phyloP scores from a whole-genome alignment of 2,797 vertebrate species.

The Sciaenops ocellatus region DNA sequence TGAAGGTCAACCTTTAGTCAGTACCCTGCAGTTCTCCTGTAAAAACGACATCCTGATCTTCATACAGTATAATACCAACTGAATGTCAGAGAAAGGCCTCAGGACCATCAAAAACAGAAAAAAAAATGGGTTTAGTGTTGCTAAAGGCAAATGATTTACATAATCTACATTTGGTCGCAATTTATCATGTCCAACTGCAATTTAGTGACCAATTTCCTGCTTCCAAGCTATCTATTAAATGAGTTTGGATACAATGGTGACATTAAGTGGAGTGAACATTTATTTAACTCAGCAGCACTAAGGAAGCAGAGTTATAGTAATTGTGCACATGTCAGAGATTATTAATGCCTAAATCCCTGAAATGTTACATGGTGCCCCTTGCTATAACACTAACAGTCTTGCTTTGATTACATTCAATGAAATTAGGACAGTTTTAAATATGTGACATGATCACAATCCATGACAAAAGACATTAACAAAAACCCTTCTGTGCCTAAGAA shows the following conservation, averaged over 20 bases:
- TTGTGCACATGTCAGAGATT: slow-evolving; percentile 53
- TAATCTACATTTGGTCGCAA: slow-evolving; percentile 57
- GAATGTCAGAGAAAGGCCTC: slow-evolving; percentile 19
- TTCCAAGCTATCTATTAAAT: slow-evolving; percentile 51
- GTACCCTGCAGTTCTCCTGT: slow-evolving; percentile 40
- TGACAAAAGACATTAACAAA: background rate
- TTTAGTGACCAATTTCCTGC: slow-evolving; percentile 68
- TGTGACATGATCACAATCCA: background rate
- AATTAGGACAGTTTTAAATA: slow-evolving; percentile 4
- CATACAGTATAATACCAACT: slow-evolving; percentile 16
- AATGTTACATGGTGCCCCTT: slow-evolving; percentile 19
- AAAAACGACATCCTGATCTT: slow-evolving; percentile 53
- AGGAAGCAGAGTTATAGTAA: slow-evolving; percentile 48
- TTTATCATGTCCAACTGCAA: slow-evolving; percentile 60
- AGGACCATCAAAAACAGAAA: slow-evolving; percentile 6
- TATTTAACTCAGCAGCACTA: slow-evolving; percentile 59
- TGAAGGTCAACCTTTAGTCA: slow-evolving; percentile 61
- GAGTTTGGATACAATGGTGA: slow-evolving; percentile 45
- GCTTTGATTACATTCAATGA: slow-evolving; percentile 39
- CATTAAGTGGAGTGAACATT: slow-evolving; percentile 59
- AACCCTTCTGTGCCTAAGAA: background rate
- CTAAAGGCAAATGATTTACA: slow-evolving; percentile 54
- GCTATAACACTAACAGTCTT: slow-evolving; percentile 11
- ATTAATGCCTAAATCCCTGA: slow-evolving; percentile 60
- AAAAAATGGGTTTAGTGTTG: slow-evolving; percentile 26